Evolutionary conservation across 2,797 vertebrate species (phyloP).

Genomic region (Columba guinea): DNA sequence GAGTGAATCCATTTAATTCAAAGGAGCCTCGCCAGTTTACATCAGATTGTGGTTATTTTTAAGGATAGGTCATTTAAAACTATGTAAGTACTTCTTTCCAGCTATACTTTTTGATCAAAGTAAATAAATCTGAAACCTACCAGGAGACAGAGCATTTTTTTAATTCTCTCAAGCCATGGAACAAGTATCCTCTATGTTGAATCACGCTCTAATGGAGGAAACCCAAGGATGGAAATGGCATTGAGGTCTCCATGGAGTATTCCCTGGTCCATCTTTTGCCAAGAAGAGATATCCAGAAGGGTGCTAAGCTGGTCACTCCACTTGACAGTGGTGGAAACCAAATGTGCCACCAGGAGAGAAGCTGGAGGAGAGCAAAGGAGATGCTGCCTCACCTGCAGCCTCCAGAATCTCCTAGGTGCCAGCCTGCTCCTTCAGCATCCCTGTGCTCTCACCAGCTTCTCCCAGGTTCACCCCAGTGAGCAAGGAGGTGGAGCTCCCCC

Average conservation of each 20-base stretch:
- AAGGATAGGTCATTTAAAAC: conserved; percentile 15
- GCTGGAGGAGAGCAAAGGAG: background rate
- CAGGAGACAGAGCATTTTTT: background rate
- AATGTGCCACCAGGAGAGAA: background rate
- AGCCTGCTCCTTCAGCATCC: background rate
- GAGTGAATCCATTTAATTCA: background rate
- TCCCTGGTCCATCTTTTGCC: background rate
- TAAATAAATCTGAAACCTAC: background rate
- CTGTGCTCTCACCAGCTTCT: background rate
- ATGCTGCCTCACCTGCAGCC: background rate
- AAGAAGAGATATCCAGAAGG: background rate
- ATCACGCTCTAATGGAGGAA: background rate
- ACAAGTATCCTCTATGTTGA: background rate
- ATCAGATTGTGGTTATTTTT: conserved; percentile 23
- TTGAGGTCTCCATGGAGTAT: background rate
- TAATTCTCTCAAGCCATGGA: background rate
- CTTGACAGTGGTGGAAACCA: background rate
- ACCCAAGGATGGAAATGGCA: background rate
- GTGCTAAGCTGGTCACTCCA: background rate
- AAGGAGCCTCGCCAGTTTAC: background rate
- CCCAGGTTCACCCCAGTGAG: background rate
- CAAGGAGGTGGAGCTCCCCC: background rate
- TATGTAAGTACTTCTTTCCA: background rate
- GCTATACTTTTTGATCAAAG: conserved; percentile 2
- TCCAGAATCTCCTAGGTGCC: background rate